Conservation (phyloP, 2,888 invertebrate species). For the Dyspetes luteomarginatus region DNA sequence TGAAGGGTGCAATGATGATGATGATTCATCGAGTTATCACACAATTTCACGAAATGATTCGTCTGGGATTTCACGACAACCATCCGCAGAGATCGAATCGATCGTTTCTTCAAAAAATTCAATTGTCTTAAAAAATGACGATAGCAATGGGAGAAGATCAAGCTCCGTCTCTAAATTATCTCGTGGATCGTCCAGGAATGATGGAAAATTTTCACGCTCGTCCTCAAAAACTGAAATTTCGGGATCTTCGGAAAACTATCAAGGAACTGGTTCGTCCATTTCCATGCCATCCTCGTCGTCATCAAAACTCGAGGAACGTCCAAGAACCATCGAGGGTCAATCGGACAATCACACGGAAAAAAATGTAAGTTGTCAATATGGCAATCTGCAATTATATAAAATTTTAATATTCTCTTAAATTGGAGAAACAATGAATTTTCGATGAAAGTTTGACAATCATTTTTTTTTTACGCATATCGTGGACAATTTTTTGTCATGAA, state of each 20-base stretch:
- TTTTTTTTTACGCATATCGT: too few relatives aligned
- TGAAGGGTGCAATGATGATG: slow-evolving; percentile 50
- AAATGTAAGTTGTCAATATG: slow-evolving; percentile 44
- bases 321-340: slow-evolving; percentile 70
- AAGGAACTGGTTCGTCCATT: slow-evolving; percentile 9
- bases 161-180: slow-evolving; percentile 70
- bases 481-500: too few relatives aligned
- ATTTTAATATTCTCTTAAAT: too few relatives aligned
- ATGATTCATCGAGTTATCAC: slow-evolving; percentile 30
- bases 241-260: slow-evolving; percentile 20
- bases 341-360: slow-evolving; percentile 18
- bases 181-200: slow-evolving; percentile 68
- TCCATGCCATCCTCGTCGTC: slow-evolving; percentile 60
- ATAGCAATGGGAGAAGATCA: slow-evolving; percentile 65
- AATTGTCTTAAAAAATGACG: slow-evolving; percentile 68
- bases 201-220: slow-evolving; percentile 67
- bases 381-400: too few relatives aligned
- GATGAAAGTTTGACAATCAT: background rate
- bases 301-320: slow-evolving; percentile 33
- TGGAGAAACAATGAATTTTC: too few relatives aligned
- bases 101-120: slow-evolving; percentile 31
- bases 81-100: slow-evolving; percentile 24
- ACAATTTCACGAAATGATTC: slow-evolving; percentile 36
- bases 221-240: slow-evolving; percentile 67
- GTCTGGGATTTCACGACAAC: slow-evolving; percentile 11